Evolutionary conservation across 2,113 vertebrate genomes (phyloP), one percentile per base, ranked within the genome.

Genomic region (Burhinus bistriatus): DNA sequence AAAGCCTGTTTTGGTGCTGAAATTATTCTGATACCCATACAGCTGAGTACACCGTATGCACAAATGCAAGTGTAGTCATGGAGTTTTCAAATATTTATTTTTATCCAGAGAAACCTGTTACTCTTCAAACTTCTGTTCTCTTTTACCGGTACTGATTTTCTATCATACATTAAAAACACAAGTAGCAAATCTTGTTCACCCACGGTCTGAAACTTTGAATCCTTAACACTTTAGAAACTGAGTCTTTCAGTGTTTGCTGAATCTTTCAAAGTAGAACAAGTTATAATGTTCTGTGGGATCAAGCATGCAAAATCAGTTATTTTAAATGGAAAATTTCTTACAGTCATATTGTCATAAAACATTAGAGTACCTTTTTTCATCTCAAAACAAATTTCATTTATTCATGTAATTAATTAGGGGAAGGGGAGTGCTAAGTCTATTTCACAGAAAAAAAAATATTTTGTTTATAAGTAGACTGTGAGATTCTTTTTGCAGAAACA

Each of bases 341-440:
- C 2, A 49, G 22, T 59, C 3, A 42, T 2, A 16, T 1, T n/a
- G 4, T 2, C 8, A 54, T 70, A 66, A 72, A 65, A 1, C 2
- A 13, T 11, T 45, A 36, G 3, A 26, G 13, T 51, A 57, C 4
- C 0, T 9, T 61, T 59, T 36, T 44, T 2, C 1, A 15, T n/a
- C 9, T 40, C 6, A 52, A 64, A 64, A 47, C 0, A 58, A 45
- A 54, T 9, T 36, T 1, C 3, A 11, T 23, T 38, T 23, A 9
- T 40, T 70, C 13, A 20, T 82, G 36, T 51, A 5, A 29, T 57
- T 47, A 12, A 12, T 11, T 52, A 2, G 3, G 4, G 2, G 45
- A 7, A 47, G 2, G 1, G 3, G 1, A 40, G 5, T 44, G 9
- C 2, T 55, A 27, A 40, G 4, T 29, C 15, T 38, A 1, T 65